Evolutionary conservation across 2,113 vertebrate species (phyloP), one percentile per base, ranked within the genome.

Genomic region (Lethenteron camtschaticum): DNA sequence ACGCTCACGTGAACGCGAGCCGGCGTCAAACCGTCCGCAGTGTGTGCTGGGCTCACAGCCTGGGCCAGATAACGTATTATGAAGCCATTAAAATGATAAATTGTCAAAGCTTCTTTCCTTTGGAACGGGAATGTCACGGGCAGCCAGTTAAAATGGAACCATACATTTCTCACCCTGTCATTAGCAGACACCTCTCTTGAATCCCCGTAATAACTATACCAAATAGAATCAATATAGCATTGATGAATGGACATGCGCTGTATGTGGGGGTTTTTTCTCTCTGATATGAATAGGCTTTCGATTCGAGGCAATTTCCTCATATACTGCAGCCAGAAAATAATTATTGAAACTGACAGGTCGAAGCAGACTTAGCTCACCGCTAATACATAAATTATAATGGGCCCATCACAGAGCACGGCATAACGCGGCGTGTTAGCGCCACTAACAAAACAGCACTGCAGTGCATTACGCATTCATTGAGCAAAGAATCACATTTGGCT

Each of bases 161-260:
- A 66, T 16, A 66, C 63, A 66, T 66, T 66, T 66, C 63, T 66
- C 20, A 66, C 20, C n/a, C 63, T 20, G 63, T 66, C 63, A 66
- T n/a, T 20, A n/a, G n/a, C 8, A 2, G 63, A 66, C 20, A 20
- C 8, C 20, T 66, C 20, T 66, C 14, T 66, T 66, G 14, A 66
- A 20, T 66, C 20, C n/a, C 63, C 63, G 63, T 20, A 66, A 41
- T 41, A 41, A 41, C 41, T 6, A 41, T 41, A 41, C 41, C 41
- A 20, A 66, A 66, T 66, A 20, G 63, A 66, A 66, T 66, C 63
- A 20, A 66, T 66, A 66, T 20, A 66, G 63, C 41, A 66, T 66
- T 66, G 63, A 66, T 66, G 63, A 66, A 66, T 66, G n/a, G 63
- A 66, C 63, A 66, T 66, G n/a, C n/a, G n/a, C n/a, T 20, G 20